Percentiles rank a stretch among this genome's conserved stretches.
Conservation (phyloP, 2,888 invertebrate genomes). For the Fragum fragum region DNA sequence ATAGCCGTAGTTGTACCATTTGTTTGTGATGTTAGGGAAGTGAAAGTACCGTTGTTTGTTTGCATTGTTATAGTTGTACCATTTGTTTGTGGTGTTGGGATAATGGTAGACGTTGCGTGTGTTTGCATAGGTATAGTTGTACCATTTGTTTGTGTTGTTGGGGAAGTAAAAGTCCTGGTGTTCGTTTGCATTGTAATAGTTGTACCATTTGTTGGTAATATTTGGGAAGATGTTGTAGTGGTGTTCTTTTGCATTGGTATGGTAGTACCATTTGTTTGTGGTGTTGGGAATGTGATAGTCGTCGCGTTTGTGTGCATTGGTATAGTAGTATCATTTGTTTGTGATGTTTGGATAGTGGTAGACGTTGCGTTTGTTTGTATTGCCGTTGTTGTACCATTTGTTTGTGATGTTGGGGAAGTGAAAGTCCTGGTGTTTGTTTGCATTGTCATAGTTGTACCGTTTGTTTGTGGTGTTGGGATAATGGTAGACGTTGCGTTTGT, state of each 20-base stretch:
- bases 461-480: neutral
- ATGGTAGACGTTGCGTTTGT: neutral
- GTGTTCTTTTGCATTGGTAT: no score
- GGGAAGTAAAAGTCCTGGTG: neutral
- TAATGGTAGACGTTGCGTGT: neutral
- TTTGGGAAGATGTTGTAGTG: no score
- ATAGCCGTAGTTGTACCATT: neutral
- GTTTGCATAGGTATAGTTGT: neutral
- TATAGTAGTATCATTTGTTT: neutral
- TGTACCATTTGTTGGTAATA: neutral
- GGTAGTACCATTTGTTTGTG: neutral
- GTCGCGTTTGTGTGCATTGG: neutral
- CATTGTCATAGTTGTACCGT: no score
- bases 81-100: neutral
- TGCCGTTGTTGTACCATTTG: neutral
- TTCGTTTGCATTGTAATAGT: neutral
- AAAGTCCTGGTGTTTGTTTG: no score
- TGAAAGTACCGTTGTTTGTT: neutral
- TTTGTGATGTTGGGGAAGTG: no score
- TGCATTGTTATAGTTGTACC: neutral
- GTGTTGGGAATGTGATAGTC: neutral
- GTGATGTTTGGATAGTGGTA: neutral
- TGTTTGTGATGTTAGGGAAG: neutral
- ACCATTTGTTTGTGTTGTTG: neutral
- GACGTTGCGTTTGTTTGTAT: neutral